Percentiles rank a stretch among this genome's conserved stretches.
phyloP scores from a whole-genome alignment of 2,888 invertebrate species.

The Tipula unca region DNA sequence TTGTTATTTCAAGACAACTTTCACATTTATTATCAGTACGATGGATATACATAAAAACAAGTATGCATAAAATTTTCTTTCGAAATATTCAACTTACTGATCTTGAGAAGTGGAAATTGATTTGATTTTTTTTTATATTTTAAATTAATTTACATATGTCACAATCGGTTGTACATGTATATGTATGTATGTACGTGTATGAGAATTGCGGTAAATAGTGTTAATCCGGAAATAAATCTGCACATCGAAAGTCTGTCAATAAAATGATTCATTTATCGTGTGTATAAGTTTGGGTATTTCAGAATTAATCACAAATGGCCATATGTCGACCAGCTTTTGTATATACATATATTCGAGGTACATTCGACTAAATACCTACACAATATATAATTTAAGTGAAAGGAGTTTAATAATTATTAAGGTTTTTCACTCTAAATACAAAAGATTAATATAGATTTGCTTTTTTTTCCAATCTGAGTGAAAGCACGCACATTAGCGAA shows the following conservation, averaged over 20 bases:
- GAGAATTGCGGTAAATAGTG: background rate
- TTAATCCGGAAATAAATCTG: background rate
- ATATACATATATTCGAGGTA: too few relatives aligned
- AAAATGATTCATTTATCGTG: background rate
- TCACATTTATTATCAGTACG: background rate
- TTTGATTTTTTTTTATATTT: background rate
- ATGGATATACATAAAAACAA: background rate
- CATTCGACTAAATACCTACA: background rate
- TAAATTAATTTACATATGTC: background rate
- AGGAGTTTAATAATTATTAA: background rate
- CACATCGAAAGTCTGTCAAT: background rate
- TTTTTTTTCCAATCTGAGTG: background rate
- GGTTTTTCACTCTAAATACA: background rate
- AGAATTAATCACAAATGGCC: background rate
- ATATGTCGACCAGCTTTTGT: too few relatives aligned
- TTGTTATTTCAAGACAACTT: background rate
- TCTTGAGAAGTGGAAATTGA: background rate
- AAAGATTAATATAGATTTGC: background rate
- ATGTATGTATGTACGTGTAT: too few relatives aligned
- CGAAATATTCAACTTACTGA: background rate
- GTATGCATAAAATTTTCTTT: background rate
- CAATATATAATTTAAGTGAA: background rate
- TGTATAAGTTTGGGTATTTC: background rate
- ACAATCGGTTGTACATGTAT: background rate
- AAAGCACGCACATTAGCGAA: background rate